Percentiles rank a stretch among this genome's conserved stretches.
Conservation (phyloP, 1,140 invertebrate genomes). For the Choristoneura fumiferana region DNA sequence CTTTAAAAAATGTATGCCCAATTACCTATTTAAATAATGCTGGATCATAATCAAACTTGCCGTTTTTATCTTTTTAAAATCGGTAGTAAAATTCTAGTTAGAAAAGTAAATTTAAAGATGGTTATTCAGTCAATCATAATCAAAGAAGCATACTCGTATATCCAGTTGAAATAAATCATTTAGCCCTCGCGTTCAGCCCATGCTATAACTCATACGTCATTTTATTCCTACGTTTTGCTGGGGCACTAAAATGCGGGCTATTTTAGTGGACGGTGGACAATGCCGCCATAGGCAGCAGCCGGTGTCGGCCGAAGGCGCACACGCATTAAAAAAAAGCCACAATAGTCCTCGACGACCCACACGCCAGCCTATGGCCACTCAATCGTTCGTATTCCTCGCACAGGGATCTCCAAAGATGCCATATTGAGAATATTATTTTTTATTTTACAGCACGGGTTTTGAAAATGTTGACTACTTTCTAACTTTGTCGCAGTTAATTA, state of each 20-base stretch:
- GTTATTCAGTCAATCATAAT: constrained; percentile 5
- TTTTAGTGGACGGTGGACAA: constrained; percentile 62
- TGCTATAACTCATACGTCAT: constrained; percentile 46
- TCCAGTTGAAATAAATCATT: constrained; percentile 46
- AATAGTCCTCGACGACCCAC: constrained; percentile 74
- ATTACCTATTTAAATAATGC: no score
- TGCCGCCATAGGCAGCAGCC: constrained; percentile 31
- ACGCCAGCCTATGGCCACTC: constrained; percentile 74
- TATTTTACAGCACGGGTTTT: no score
- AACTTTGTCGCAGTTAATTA: no score
- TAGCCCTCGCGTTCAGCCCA: constrained; percentile 27
- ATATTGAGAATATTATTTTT: neutral
- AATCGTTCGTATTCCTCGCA: constrained; percentile 60
- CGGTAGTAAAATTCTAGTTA: no score
- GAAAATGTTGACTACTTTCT: no score
- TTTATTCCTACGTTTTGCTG: constrained; percentile 51
- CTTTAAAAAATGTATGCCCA: no score
- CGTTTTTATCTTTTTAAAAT: no score
- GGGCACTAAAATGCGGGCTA: constrained; percentile 54
- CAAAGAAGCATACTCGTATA: constrained; percentile 1
- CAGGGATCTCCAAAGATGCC: constrained; percentile 42
- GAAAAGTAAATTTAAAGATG: no score
- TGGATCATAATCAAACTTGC: no score
- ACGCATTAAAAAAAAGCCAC: constrained; percentile 64
- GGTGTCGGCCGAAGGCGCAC: constrained; percentile 37